Evolutionary conservation across 2,888 invertebrate species (phyloP).

Genomic region (Aphelenchoides bicaudatus): DNA sequence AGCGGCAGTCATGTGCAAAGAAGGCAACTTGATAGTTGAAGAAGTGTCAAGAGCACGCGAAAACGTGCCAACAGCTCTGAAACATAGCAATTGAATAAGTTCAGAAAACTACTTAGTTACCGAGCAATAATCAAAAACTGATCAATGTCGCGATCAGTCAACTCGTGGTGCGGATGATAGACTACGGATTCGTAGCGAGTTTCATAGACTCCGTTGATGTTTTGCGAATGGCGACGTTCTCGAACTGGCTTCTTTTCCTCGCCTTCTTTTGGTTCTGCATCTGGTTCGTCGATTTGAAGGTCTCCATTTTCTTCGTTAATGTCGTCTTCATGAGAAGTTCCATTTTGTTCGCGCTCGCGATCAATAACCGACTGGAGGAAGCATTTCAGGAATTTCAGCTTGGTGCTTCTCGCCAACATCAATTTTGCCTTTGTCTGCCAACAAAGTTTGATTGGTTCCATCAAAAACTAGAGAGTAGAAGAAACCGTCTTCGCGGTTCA

Average conservation of each 20-base stretch:
- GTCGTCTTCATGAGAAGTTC: neutral
- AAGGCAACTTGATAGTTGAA: constrained; percentile 94
- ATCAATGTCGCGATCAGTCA: constrained; percentile 93
- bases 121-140: constrained; percentile 84
- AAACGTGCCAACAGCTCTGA: constrained; percentile 88
- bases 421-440: constrained; percentile 92
- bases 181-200: constrained; percentile 74
- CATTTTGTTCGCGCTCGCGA: constrained; percentile 10
- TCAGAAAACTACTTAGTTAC: constrained; percentile 57
- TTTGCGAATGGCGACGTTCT: neutral
- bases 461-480: constrained; percentile 99
- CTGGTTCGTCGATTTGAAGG: constrained; percentile 21
- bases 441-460: constrained; percentile 93
- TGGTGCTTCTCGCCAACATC: constrained; percentile 88
- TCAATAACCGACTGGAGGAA: constrained; percentile 11
- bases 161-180: constrained; percentile 86
- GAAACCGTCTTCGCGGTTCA: constrained; percentile 85
- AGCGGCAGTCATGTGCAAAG: constrained; percentile 97
- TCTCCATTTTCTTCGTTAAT: constrained; percentile 13
- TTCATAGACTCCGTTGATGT: constrained; percentile 8
- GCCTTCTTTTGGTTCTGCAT: constrained; percentile 14
- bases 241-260: neutral
- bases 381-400: constrained; percentile 65
- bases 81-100: constrained; percentile 13
- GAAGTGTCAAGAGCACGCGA: constrained; percentile 96